Evolutionary conservation across 2,888 invertebrate species (phyloP).

Genomic region (Cylindroiulus punctatus): DNA sequence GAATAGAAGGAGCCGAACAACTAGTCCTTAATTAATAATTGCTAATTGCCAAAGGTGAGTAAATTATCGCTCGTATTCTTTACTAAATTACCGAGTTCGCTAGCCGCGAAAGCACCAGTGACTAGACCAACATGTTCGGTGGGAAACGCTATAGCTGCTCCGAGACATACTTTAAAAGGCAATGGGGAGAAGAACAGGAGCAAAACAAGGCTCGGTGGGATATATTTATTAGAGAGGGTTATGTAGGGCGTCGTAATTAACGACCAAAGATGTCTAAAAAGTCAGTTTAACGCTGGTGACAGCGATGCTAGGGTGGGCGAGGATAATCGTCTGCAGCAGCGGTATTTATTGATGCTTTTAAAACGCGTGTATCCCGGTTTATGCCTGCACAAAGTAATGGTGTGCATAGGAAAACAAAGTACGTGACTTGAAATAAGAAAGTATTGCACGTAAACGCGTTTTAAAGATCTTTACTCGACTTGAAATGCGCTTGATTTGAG

Average conservation of each 20-base stretch:
- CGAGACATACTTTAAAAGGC: constrained; percentile 19
- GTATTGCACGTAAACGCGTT: too few relatives aligned
- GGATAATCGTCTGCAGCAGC: neutral
- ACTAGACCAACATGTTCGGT: too few relatives aligned
- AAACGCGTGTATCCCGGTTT: neutral
- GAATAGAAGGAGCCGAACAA: neutral
- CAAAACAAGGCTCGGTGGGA: neutral
- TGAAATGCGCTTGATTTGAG: too few relatives aligned
- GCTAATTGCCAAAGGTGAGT: neutral
- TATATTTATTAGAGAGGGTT: neutral
- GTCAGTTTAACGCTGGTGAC: neutral
- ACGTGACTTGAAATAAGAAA: too few relatives aligned
- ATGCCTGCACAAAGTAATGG: too few relatives aligned
- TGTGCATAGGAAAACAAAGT: too few relatives aligned
- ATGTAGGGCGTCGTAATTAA: neutral
- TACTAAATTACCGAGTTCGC: neutral
- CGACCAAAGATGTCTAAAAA: neutral
- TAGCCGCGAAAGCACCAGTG: too few relatives aligned
- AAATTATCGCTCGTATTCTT: neutral
- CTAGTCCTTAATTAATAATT: neutral
- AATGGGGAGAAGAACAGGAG: neutral
- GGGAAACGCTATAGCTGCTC: neutral
- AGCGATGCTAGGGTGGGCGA: neutral
- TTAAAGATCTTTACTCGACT: too few relatives aligned
- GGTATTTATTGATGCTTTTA: neutral